A percentile compares a stretch with the other conserved stretches of the same genome.
Evolutionary conservation across 2,888 invertebrate genomes (phyloP).

Genomic region (Julus scanicus): DNA sequence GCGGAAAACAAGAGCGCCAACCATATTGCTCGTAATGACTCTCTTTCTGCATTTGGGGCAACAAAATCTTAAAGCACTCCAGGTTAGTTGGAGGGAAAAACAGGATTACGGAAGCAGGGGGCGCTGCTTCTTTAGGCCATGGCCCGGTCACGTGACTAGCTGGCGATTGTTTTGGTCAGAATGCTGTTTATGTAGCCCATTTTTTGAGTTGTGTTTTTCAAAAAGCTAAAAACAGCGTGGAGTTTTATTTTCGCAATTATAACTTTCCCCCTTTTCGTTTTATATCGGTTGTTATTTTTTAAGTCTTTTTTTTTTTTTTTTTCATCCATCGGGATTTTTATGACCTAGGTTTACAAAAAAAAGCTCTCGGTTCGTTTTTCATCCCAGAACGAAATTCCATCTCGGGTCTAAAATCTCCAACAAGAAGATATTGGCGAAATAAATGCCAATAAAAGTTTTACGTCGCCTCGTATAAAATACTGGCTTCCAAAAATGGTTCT

Average conservation of each 20-base stretch:
- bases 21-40: constrained; percentile 56
- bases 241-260: constrained; percentile 46
- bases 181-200: background rate
- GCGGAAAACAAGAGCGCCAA: constrained; percentile 55
- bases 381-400: constrained; percentile 46
- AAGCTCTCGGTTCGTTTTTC: constrained; percentile 17
- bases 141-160: background rate
- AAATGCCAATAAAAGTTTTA: constrained; percentile 51
- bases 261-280: constrained; percentile 17
- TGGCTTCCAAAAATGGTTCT: constrained; percentile 26
- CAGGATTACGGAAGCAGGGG: constrained; percentile 33
- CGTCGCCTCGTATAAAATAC: constrained; percentile 40
- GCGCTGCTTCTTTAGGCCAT: background rate
- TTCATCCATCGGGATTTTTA: constrained; percentile 46
- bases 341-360: constrained; percentile 34
- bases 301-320: constrained; percentile 27
- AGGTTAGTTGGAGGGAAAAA: background rate
- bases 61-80: constrained; percentile 33
- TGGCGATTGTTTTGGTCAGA: too few relatives aligned
- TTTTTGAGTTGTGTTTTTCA: background rate
- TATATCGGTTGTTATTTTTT: constrained; percentile 48
- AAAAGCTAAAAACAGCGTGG: constrained; percentile 2
- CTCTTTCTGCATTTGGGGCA: constrained; percentile 47
- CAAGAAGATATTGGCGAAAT: constrained; percentile 48
- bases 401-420: background rate